Evolutionary conservation across 2,888 invertebrate species (phyloP), one percentile per base, ranked within the genome.

Genomic region (Rhamnusium bicolor): DNA sequence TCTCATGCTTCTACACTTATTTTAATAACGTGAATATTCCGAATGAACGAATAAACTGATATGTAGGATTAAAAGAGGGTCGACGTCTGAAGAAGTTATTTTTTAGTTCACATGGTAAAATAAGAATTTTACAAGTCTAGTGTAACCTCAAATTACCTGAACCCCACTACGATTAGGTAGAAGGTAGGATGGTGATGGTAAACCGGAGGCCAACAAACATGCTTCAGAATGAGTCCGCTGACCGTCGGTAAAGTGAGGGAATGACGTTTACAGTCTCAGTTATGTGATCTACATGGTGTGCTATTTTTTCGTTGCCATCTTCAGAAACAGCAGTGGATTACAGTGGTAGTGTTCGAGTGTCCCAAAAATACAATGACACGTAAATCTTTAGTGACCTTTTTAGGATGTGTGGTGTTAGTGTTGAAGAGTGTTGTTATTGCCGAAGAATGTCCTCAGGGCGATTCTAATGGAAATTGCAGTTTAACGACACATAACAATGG

Each of bases 171-270:
- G 74, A 74, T 68, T 75, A 79, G 77, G 76, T 76, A 74, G 78
- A 77, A 82, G 81, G 81, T 79, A 79, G 80, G 79, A 78, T 74
- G 80, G 78, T 61, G 72, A 69, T 72, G 78, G 74, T 65, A 71
- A 73, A 72, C 75, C 71, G 77, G 81, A 82, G 80, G 71, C 73
- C 72, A 74, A 56, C 73, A 71, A 54, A 65, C 66, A 47, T 69
- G 73, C 69, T 60, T 73, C 71, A 66, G 58, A 56, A 58, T 66
- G 70, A 78, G 79, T 79, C 81, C 79, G 81, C 80, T 81, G 81
- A 81, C 81, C 82, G 81, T 77, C 77, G 78, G 76, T 79, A 72
- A 72, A 75, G 72, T 68, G 16, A 29, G 27, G 62, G 56, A 62
- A 75, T 62, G 24, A 61, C 72, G 77, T 77, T 78, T 68, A 75